Evolutionary conservation across 2,888 invertebrate species (phyloP).

Genomic region (Schizotus pectinicornis): DNA sequence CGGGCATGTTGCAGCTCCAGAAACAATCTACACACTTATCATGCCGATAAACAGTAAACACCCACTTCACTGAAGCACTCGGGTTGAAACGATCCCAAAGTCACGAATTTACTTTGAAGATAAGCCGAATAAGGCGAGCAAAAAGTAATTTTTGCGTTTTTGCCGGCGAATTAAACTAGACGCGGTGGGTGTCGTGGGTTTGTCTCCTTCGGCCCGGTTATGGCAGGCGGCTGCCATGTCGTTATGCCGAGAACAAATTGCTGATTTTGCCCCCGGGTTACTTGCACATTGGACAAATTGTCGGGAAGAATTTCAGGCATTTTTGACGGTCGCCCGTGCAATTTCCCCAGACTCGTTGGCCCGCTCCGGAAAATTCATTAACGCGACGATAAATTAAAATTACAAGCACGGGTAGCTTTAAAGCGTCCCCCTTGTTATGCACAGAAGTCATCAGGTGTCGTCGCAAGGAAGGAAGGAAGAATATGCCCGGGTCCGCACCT

Average conservation of each 20-base stretch:
- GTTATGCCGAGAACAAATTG: no score
- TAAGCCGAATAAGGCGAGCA: no score
- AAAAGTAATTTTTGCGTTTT: no score
- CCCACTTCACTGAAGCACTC: no score
- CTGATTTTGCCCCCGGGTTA: no score
- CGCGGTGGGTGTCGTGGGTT: no score
- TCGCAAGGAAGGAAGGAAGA: constrained; percentile 16
- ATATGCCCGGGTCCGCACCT: constrained; percentile 19
- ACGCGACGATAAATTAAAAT: constrained; percentile 35
- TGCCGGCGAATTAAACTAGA: no score
- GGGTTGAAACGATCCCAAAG: no score
- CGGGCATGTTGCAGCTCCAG: not conserved
- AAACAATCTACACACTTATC: constrained; percentile 7
- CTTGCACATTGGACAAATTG: constrained; percentile 5
- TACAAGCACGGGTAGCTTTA: constrained; percentile 22
- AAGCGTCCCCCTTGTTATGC: constrained; percentile 25
- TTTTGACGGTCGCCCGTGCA: constrained; percentile 26
- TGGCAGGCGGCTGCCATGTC: no score
- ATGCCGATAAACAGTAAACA: not conserved
- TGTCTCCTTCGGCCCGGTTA: no score
- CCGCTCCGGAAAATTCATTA: constrained; percentile 35
- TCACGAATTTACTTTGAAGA: no score
- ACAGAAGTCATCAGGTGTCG: constrained; percentile 23
- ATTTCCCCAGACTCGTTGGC: not conserved
- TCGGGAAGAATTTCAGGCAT: constrained; percentile 8